Percentiles rank a stretch among this genome's conserved stretches.
These are phyloP conservation scores for Serranus cabrilla DNA, from an alignment of 2,797 vertebrate genomes.

Conservation along the genomic window DNA sequence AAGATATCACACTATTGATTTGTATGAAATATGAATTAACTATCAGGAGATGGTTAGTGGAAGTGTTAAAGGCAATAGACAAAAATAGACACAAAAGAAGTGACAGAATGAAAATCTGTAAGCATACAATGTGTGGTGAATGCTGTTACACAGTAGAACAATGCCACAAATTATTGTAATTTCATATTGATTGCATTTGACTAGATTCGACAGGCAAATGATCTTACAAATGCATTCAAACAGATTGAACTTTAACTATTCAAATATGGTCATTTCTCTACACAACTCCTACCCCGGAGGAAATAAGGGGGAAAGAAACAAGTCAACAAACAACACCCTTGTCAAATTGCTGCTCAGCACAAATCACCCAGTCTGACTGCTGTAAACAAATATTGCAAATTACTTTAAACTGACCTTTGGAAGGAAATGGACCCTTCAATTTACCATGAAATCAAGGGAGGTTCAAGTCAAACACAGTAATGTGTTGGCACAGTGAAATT, in stretches of 20 bases:
- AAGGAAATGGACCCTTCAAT: constrained; percentile 19
- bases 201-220: background rate
- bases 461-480: constrained; percentile 7
- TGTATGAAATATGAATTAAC: background rate
- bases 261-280: constrained; percentile 22
- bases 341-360: constrained; percentile 23
- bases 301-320: constrained; percentile 13
- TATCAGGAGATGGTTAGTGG: background rate
- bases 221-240: constrained; percentile 32
- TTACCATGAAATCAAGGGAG: constrained; percentile 21
- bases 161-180: background rate
- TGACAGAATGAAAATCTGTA: constrained; percentile 1
- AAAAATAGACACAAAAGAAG: background rate
- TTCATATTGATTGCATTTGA: constrained; percentile 7
- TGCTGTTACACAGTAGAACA: constrained; percentile 19
- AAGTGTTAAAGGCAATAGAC: constrained; percentile 9
- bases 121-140: constrained; percentile 4
- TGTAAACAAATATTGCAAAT: constrained; percentile 30
- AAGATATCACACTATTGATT: background rate
- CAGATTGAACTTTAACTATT: constrained; percentile 21
- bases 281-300: constrained; percentile 8
- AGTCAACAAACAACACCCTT: constrained; percentile 39
- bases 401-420: constrained; percentile 38
- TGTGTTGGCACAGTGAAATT: constrained; percentile 18
- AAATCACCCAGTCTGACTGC: constrained; percentile 33